Evolutionary conservation across 2,113 vertebrate genomes (phyloP).

Genomic region (Colossoma macropomum): DNA sequence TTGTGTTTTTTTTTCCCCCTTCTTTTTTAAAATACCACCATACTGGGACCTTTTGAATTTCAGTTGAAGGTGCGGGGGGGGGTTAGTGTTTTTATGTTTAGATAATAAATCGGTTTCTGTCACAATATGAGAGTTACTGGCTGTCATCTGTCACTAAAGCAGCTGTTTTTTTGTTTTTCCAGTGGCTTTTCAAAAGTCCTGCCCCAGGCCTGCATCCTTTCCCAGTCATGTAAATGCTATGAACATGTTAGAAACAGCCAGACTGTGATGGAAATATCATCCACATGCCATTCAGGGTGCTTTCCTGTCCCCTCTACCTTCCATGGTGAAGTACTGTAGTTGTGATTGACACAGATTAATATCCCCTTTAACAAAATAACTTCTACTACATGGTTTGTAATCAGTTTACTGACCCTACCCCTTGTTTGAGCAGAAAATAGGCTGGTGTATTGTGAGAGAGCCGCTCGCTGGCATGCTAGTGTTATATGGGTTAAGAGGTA

Average conservation of each 20-base stretch:
- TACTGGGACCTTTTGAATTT: background rate
- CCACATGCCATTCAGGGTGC: too few relatives aligned
- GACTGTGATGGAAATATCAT: background rate
- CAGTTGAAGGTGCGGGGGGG: background rate
- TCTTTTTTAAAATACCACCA: background rate
- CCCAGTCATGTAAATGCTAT: background rate
- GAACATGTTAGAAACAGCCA: background rate
- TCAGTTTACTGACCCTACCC: background rate
- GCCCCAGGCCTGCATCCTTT: background rate
- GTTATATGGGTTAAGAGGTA: background rate
- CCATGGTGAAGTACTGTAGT: background rate
- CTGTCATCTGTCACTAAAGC: background rate
- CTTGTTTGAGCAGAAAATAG: background rate
- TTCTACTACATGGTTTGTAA: background rate
- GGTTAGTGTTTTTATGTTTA: background rate
- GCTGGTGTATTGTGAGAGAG: background rate
- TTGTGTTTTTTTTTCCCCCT: background rate
- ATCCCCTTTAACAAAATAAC: background rate
- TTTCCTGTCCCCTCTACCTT: background rate
- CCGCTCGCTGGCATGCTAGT: background rate
- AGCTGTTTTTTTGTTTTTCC: background rate
- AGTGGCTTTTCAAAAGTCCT: background rate
- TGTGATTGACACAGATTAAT: background rate
- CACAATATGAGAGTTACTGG: background rate
- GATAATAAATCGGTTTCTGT: constrained; percentile 14